A percentile compares a stretch with the other conserved stretches of the same genome.
Conservation (phyloP, 2,797 vertebrate genomes). For the Urosaurus nigricauda region DNA sequence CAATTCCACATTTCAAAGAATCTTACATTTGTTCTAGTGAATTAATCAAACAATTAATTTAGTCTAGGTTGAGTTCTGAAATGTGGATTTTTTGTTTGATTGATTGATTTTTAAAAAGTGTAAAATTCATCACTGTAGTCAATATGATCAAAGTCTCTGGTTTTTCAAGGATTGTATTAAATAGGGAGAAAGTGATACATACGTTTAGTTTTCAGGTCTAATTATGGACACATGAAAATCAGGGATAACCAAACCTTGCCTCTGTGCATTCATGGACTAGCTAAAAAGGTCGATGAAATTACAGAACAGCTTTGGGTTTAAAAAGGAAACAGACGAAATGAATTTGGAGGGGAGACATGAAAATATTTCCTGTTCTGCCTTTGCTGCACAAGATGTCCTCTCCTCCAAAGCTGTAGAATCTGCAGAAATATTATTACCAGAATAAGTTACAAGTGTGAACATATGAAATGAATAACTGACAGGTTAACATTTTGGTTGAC, state of each 20-base stretch:
- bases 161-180: neutral
- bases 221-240: neutral
- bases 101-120: neutral
- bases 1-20: neutral
- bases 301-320: neutral
- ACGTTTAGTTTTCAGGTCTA: neutral
- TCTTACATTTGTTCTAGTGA: neutral
- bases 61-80: neutral
- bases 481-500: neutral
- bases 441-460: neutral
- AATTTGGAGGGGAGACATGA: neutral
- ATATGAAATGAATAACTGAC: neutral
- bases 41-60: neutral
- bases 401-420: neutral
- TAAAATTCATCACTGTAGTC: neutral
- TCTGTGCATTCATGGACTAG: neutral
- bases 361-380: neutral
- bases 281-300: neutral
- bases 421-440: neutral
- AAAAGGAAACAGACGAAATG: neutral
- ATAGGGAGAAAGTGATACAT: neutral
- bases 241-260: neutral
- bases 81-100: too few relatives aligned
- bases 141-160: neutral
- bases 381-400: neutral